Base-by-base conservation (phyloP, 2,797 vertebrate genomes). In the Xenops minutus region DNA sequence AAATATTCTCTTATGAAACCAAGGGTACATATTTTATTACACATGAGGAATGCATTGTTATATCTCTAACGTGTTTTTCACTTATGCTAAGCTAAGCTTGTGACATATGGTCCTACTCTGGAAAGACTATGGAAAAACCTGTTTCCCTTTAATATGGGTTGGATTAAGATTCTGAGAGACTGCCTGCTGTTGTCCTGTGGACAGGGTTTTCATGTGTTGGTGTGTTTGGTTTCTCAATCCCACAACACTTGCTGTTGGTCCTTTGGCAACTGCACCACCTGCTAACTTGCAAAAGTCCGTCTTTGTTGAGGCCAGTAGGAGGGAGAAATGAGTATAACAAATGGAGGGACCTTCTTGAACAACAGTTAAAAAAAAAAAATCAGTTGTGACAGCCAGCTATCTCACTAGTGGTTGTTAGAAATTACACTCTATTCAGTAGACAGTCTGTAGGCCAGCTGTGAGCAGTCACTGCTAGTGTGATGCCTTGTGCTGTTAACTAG, bases 91-190 rank as follows among this genome's bases (percentile, higher is more conserved):
- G 67, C 59, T 63, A 88, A 78, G 34, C 15, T 14, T 58, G 52
- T 78, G 69, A 58, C 54, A 43, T 79, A 66, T 44, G 49, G 51
- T 68, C 30, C n/a, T 16, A 5, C 58, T 88, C 61, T 75, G 76
- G 62, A 89, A 81, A 77, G 68, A 66, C 72, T 48, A 2, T 54
- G 73, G 46, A 72, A 88, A 85, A 89, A 71, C 54, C 39, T 76
- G 74, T 76, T 96, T 82, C 7, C 24, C 34, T 72, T 87, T 76
- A 87, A 26, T 58, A 34, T 43, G 79, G 22, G n/a, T 54, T 77
- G 30, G 82, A 89, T 96, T 83, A 78, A 68, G 85, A 74, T 77
- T 59, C 62, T 24, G 56, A 80, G 85, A 83, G 54, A 43, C 36
- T 77, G 52, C 61, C 66, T 56, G 52, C 87, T 85, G 72, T 49